These are phyloP conservation scores for Psococerastis gibbosa DNA, from an alignment of 2,888 invertebrate species.

Conservation along the genomic window DNA sequence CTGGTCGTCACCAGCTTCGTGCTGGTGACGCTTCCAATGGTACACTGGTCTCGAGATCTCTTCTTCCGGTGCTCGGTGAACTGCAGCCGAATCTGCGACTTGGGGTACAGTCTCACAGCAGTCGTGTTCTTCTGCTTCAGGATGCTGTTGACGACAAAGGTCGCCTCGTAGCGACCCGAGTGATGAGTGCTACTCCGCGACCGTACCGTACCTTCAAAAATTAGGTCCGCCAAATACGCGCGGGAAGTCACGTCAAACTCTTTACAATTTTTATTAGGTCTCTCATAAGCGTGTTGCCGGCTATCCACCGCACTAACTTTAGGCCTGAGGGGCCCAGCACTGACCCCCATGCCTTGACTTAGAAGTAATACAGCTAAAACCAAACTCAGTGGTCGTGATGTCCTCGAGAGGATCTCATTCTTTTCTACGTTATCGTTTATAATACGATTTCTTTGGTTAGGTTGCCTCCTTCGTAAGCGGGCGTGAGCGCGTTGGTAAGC, in stretches of 20 bases:
- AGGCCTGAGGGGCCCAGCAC: background rate
- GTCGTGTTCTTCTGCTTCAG: conserved; percentile 35
- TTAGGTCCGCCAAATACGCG: conserved; percentile 42
- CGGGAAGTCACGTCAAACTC: conserved; percentile 36
- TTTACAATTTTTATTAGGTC: conserved; percentile 4
- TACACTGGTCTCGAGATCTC: conserved; percentile 17
- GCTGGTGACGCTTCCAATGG: conserved; percentile 2
- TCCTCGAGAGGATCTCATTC: conserved; percentile 9
- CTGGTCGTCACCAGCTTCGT: conserved; percentile 32
- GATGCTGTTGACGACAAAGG: conserved; percentile 41
- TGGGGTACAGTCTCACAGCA: conserved; percentile 13
- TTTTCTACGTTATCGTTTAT: conserved; percentile 6
- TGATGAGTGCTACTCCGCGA: conserved; percentile 38
- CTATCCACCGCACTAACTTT: background rate
- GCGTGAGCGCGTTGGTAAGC: background rate
- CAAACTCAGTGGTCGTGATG: background rate
- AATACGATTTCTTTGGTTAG: conserved; percentile 7
- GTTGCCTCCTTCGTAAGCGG: background rate
- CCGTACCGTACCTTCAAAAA: conserved; percentile 43
- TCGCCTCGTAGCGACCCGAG: conserved; percentile 38
- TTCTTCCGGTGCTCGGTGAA: conserved; percentile 26
- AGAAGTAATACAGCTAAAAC: background rate
- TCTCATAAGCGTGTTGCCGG: background rate
- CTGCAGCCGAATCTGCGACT: conserved; percentile 28
- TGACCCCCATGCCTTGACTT: background rate